These are phyloP conservation scores for Chaetophractus vellerosus DNA, from an alignment of 2,797 vertebrate genomes.

Conservation along the genomic window DNA sequence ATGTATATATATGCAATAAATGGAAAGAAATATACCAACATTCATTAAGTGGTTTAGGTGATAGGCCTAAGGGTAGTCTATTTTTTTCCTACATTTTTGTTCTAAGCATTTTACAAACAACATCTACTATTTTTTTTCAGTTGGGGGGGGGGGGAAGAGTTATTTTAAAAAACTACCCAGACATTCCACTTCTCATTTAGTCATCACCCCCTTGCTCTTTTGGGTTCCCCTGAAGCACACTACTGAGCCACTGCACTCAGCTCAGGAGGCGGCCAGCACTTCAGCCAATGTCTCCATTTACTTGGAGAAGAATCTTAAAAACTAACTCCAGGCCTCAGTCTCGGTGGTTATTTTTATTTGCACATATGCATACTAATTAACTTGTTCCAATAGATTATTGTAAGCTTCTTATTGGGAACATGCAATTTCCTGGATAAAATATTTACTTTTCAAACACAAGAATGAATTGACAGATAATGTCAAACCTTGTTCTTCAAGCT, in stretches of 20 bases:
- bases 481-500: slow-evolving; percentile 93
- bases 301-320: background rate
- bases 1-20: background rate
- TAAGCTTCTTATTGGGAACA: background rate
- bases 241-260: background rate
- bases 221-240: background rate
- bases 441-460: slow-evolving; percentile 5
- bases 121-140: background rate
- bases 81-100: slow-evolving; percentile 16
- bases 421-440: background rate
- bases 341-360: background rate
- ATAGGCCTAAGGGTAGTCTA: background rate
- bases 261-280: background rate
- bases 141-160: background rate
- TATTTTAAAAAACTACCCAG: background rate
- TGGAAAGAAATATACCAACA: slow-evolving; percentile 33
- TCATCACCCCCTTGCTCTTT: too few species aligned
- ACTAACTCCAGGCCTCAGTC: background rate
- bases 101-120: background rate
- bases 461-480: background rate
- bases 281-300: background rate
- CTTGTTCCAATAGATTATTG: background rate
- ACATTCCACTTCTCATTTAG: background rate
- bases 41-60: background rate
- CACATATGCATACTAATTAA: background rate